Base-by-base conservation (phyloP, 2,113 vertebrate genomes). In the Albula goreensis region DNA sequence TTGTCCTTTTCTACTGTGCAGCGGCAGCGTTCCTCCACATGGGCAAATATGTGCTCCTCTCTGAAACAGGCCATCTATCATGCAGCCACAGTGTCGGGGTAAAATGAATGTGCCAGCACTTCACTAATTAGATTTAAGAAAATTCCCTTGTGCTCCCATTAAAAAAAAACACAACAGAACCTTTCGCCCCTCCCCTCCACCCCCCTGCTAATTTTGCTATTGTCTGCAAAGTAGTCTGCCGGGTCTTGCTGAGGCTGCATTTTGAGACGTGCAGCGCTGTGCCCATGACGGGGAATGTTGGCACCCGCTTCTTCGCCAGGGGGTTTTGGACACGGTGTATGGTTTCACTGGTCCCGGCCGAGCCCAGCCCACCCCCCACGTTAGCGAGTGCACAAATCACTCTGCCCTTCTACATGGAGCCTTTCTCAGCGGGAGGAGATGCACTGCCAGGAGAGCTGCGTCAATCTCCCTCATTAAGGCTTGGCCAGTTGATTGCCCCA, bases 181-280 rank as follows among this genome's bases (percentile, higher is more conserved):
- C 60, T 60, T 86, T 78, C 89, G 89, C 90, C 81, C 90, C 85
- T 87, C 48, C 9, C 25, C 4, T 22, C 7, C 78, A 10, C 17
- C 53, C 48, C 9, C 81, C 87, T 91, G 85, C 66, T 87, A 88
- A 89, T 90, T 92, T 49, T 84, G 89, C 91, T 89, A 88, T 88
- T 86, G 85, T 89, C 86, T 90, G 89, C 89, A 89, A 41, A 13
- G 89, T 87, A 86, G 84, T 85, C 74, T 84, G 80, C 41, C 50
- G 50, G 82, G 82, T 90, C 88, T 82, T 91, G 90, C 90, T 92
- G 91, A 94, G 81, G 81, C 88, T 92, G 91, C 89, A 90, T 83
- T 87, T 51, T 50, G 17, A 78, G 81, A 49, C 66, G 5, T n/a
- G 70, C 77, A 48, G 31, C 0, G 91, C 88, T 51, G 74, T 85